Base-by-base conservation (phyloP, 2,888 invertebrate species). In the Drosophila mercatorum region DNA sequence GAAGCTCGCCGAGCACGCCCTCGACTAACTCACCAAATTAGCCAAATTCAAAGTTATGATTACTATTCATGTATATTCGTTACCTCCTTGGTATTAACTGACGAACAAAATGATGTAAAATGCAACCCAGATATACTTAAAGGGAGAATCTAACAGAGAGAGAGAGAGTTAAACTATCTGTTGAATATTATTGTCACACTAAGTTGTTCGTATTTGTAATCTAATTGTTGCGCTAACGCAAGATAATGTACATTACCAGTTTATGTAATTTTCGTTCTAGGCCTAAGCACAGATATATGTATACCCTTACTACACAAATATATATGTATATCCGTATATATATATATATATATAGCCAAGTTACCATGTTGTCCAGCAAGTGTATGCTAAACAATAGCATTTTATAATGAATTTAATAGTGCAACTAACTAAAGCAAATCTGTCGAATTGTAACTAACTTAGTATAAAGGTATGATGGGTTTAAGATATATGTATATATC, bases 1-100 rank as follows among this genome's bases (percentile, higher is more conserved):
- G 38, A 86, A 89, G 64, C 68, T 87, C 60, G 47, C 72, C 36
- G 86, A 86, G 6, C 86, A 89, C 28, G 65, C 72, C 31, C 47
- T 85, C 44, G 90, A 74, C 53, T 79, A 89, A 67, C 58, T 68
- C 52, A 68, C 75, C 71, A 77, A 6, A 78, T 72, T 75, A 89
- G 86, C 86, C 86, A 86, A 86, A 85, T 70, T 75, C 72, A 89
- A 80, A 62, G 73, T 81, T 70, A 68, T 59, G 62, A 64, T 69
- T 46, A 64, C 52, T 71, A 52, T 22, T 44, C 40, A 38, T 65
- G 10, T 70, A 62, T 56, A 87, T 71, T 78, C 72, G 81, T 81
- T 87, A 83, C 83, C 78, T 72, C n/a, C 49, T 71, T 65, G 67
- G 81, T 84, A 81, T 77, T 80, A 67, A 68, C 69, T 57, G 64